Evolutionary conservation across 2,888 invertebrate genomes (phyloP).

Genomic region (Neoscelio sp.): DNA sequence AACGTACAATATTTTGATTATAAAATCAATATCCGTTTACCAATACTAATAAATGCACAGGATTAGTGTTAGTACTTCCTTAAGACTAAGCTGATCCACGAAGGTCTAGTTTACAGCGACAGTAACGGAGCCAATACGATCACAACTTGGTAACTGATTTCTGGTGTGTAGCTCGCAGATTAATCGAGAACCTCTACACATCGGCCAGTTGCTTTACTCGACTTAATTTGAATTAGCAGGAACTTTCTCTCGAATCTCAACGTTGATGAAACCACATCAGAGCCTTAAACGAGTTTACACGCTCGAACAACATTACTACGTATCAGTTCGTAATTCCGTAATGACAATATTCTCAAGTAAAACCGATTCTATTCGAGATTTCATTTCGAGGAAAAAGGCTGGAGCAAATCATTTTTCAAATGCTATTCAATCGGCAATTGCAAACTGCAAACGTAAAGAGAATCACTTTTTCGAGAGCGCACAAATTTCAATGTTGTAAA

Average conservation of each 20-base stretch:
- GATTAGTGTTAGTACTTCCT: constrained; percentile 45
- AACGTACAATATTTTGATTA: constrained; percentile 6
- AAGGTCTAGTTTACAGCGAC: constrained; percentile 54
- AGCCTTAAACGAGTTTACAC: constrained; percentile 60
- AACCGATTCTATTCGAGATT: background rate
- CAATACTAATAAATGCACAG: constrained; percentile 28
- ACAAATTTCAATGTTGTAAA: background rate
- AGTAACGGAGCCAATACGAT: constrained; percentile 62
- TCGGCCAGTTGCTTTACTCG: constrained; percentile 74
- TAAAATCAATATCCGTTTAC: constrained; percentile 17
- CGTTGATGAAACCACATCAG: constrained; percentile 74
- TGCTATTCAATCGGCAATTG: background rate
- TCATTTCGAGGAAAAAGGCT: no score
- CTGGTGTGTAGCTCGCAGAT: constrained; percentile 54
- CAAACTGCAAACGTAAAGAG: background rate
- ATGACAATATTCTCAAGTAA: constrained; percentile 45
- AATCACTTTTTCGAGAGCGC: no score
- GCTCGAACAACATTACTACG: constrained; percentile 46
- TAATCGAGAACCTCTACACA: constrained; percentile 64
- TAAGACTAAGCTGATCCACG: constrained; percentile 56
- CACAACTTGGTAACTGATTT: constrained; percentile 63
- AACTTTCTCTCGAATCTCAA: constrained; percentile 72
- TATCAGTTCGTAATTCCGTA: constrained; percentile 31
- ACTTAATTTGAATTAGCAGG: constrained; percentile 75
- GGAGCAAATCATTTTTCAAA: no score